phyloP scores from a whole-genome alignment of 2,888 invertebrate species.

The Sesia apiformis region DNA sequence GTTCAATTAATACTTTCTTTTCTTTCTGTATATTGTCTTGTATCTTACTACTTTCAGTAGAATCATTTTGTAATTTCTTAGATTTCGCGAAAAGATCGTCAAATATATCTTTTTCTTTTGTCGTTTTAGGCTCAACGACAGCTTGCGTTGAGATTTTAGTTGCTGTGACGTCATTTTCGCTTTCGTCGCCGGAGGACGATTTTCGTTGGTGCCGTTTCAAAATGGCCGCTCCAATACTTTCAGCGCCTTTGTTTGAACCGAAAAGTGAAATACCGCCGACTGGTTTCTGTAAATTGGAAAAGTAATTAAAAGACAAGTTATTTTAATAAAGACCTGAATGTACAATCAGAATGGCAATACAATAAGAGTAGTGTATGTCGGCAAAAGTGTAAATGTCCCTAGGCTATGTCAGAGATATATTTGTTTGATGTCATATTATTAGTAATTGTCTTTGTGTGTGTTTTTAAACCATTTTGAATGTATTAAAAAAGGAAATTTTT shows the following conservation, averaged over 20 bases:
- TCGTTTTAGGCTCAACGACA: not conserved
- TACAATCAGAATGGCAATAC: no score
- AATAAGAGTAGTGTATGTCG: no score
- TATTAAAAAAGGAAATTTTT: no score
- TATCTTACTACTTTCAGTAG: constrained; percentile 7
- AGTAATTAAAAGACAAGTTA: no score
- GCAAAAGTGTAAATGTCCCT: no score
- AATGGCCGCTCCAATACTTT: constrained; percentile 57
- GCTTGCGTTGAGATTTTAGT: constrained; percentile 1
- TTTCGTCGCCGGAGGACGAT: constrained; percentile 38
- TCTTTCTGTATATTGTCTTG: constrained; percentile 8
- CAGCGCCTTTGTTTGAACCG: constrained; percentile 51
- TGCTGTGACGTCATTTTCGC: constrained; percentile 13
- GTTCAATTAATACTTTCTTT: constrained; percentile 8
- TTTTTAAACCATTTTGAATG: no score
- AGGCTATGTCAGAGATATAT: no score
- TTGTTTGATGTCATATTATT: no score
- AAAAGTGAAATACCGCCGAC: constrained; percentile 76
- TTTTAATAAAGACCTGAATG: no score
- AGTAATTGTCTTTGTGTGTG: no score
- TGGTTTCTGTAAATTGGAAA: constrained; percentile 64
- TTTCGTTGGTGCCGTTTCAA: constrained; percentile 42
- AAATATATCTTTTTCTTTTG: constrained; percentile 42
- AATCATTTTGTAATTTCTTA: constrained; percentile 12
- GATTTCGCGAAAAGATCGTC: constrained; percentile 52